These are phyloP conservation scores for Bucorvus abyssinicus DNA, from an alignment of 2,797 vertebrate species.

Conservation along the genomic window DNA sequence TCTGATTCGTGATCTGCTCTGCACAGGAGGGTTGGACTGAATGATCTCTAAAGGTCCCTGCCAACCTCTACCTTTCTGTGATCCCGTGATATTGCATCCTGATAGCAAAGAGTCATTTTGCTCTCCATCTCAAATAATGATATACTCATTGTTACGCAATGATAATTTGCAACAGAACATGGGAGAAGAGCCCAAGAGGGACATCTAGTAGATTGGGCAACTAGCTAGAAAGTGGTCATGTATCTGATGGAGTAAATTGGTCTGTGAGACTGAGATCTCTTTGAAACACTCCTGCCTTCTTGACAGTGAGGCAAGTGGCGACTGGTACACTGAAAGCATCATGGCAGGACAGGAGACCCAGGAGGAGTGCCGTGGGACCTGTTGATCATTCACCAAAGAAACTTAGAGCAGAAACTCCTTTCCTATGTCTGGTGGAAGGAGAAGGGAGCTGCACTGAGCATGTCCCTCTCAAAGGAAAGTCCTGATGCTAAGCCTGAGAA, in stretches of 20 bases:
- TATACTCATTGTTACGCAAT: not conserved
- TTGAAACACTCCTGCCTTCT: not conserved
- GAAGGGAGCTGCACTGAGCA: not conserved
- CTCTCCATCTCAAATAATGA: not conserved
- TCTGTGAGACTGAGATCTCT: not conserved
- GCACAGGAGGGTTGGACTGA: not conserved
- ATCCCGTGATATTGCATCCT: not conserved
- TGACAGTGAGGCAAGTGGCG: not conserved
- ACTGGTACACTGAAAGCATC: not conserved
- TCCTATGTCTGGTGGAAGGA: not conserved
- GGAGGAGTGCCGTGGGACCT: not conserved
- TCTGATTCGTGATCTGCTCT: not conserved
- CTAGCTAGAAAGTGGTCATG: not conserved
- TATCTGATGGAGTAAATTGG: not conserved
- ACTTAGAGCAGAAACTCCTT: not conserved
- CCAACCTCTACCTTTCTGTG: not conserved
- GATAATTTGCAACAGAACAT: not conserved
- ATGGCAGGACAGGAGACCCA: not conserved
- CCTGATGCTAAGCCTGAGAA: not conserved
- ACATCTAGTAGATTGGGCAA: not conserved
- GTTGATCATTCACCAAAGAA: not conserved
- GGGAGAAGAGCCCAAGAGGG: not conserved
- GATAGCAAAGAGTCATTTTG: not conserved
- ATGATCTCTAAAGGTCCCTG: not conserved
- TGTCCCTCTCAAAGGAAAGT: not conserved